A percentile compares a stretch with the other conserved stretches of the same genome.
Conservation (phyloP, 2,797 vertebrate species). For the Orestias chungarensis region DNA sequence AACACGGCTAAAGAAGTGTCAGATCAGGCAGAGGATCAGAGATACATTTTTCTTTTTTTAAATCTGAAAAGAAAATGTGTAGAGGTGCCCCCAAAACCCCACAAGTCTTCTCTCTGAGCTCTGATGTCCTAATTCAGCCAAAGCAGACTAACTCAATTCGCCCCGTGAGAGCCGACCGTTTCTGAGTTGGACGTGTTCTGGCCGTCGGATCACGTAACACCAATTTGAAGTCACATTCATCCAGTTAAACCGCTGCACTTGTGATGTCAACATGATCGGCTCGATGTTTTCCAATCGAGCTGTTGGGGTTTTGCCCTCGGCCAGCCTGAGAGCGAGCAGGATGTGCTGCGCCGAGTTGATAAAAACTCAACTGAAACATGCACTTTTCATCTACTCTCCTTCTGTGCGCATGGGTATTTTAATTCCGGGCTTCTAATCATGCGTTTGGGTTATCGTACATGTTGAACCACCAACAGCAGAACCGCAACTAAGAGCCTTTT, state of each 20-base stretch:
- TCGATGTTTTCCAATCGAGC: not conserved
- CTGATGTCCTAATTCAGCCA: not conserved
- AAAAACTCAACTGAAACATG: accelerated
- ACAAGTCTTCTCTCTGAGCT: not conserved
- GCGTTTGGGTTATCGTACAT: not conserved
- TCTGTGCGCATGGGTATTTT: not conserved
- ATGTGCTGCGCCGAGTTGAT: not conserved
- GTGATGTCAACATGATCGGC: constrained; percentile 1
- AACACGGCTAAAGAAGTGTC: not conserved
- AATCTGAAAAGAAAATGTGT: too few species aligned
- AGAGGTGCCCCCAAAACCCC: not conserved
- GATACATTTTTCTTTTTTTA: too few species aligned
- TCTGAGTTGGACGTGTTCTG: not conserved
- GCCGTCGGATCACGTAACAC: not conserved
- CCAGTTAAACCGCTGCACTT: constrained; percentile 15
- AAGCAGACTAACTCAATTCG: not conserved
- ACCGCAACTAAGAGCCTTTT: not conserved
- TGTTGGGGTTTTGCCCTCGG: not conserved
- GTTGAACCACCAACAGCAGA: not conserved
- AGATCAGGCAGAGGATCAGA: too few species aligned
- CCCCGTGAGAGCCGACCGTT: not conserved
- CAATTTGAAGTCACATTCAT: constrained; percentile 22
- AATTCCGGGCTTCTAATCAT: not conserved
- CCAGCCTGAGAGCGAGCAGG: not conserved
- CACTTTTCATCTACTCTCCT: not conserved